Evolutionary conservation across 2,888 invertebrate species (phyloP).

Genomic region (Lissonota sp.): DNA sequence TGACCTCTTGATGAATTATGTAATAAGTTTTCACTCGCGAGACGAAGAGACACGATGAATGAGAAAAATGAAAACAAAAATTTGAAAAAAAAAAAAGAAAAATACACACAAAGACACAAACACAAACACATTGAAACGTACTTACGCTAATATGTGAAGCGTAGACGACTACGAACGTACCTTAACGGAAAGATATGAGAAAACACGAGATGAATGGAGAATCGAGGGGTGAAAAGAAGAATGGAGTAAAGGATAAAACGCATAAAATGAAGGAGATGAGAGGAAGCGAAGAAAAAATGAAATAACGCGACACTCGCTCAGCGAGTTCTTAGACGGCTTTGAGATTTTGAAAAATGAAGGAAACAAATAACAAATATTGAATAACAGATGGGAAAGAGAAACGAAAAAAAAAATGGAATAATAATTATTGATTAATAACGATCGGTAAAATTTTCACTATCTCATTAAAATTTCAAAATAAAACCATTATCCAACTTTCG

Average conservation of each 20-base stretch:
- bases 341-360: constrained; percentile 70
- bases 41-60: constrained; percentile 31
- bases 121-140: constrained; percentile 7
- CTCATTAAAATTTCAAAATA: no score
- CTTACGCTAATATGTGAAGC: constrained; percentile 58
- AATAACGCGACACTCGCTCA: constrained; percentile 79
- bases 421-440: no score
- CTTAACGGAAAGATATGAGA: constrained; percentile 67
- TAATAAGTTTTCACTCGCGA: constrained; percentile 51
- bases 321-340: constrained; percentile 83
- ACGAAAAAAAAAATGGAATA: constrained; percentile 70
- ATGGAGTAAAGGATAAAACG: constrained; percentile 52
- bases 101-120: constrained; percentile 23
- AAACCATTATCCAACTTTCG: no score
- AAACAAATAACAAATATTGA: constrained; percentile 74
- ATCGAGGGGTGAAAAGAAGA: constrained; percentile 58
- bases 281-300: constrained; percentile 65
- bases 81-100: not conserved
- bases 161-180: constrained; percentile 78
- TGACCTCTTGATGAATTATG: constrained; percentile 50
- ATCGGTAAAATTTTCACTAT: no score
- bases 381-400: constrained; percentile 63
- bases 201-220: constrained; percentile 56
- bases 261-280: constrained; percentile 61
- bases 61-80: constrained; percentile 8